Base-by-base conservation (phyloP, 2,113 vertebrate genomes). In the Leptobrachium leishanense region DNA sequence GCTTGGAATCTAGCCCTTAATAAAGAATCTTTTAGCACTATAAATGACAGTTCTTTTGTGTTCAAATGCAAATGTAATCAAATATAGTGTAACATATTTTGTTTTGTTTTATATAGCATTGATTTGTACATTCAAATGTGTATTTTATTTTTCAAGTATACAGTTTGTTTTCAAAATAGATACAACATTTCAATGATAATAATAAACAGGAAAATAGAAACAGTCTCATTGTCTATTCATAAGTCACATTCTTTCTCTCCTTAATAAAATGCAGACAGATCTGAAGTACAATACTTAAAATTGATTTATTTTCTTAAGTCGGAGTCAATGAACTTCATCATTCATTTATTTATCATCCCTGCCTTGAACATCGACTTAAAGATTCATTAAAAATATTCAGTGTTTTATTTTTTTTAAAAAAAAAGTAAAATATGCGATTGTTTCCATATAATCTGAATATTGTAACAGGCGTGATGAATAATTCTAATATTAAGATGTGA, bases 301-400 rank as follows among this genome's bases (percentile, higher is more conserved):
- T 70, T 77, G 76, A 41, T 70, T 77, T 67, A 70, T 77, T 70
- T 77, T 71, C 76, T 43, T 65, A 20, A 78, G 4, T 85, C 85
- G 85, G 82, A 85, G 83, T 53, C 74, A 83, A 76, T 82, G 64
- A 85, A 84, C 77, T 85, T 66, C 39, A 68, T 1, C 46, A 83
- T 88, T 87, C 59, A 1, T 86, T 84, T 83, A 85, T 87, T 85
- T 54, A 70, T 77, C 80, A 84, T 72, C 85, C 84, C 77, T 77
- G 74, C 65, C 84, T 82, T 41, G 2, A 90, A 87, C 68, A 50
- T 50, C 46, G 8, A 50, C 46, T 55, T 72, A 84, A 78, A 82
- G 87, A 87, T 86, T 84, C 83, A 42, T 86, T 70, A 71, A 85
- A 77, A 82, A 86, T 75, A 73, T 65, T 82, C 71, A 77, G 69